phyloP scores from a whole-genome alignment of 2,888 invertebrate genomes.

The Tenodera sinensis region DNA sequence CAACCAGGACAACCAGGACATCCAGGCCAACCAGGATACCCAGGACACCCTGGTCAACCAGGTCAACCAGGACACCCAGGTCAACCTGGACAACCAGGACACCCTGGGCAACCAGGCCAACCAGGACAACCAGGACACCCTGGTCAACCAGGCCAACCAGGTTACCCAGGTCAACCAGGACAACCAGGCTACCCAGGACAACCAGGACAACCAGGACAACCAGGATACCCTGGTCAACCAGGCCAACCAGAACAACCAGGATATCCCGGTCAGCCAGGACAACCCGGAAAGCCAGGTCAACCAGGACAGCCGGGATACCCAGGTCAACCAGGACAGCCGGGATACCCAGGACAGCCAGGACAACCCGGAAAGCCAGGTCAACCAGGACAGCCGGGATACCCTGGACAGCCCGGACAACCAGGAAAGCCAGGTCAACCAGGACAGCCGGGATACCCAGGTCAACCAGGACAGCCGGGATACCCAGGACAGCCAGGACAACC shows the following conservation, averaged over 20 bases:
- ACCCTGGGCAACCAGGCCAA: neutral
- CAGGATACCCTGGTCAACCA: neutral
- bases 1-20: neutral
- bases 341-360: neutral
- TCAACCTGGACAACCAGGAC: neutral
- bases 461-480: neutral
- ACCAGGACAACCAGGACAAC: neutral
- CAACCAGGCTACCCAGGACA: neutral
- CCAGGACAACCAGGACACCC: constrained; percentile 1
- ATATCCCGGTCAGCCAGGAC: neutral
- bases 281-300: neutral
- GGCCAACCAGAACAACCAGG: neutral
- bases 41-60: constrained; percentile 17
- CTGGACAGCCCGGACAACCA: neutral
- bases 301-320: neutral
- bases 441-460: neutral
- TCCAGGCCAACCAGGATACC: neutral
- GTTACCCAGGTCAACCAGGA: neutral
- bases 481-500: neutral
- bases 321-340: neutral
- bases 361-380: neutral
- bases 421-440: neutral
- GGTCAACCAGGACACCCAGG: constrained; percentile 26
- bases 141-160: neutral
- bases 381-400: neutral